Percentiles rank a stretch among this genome's conserved stretches.
Evolutionary conservation across 2,797 vertebrate species (phyloP).

Genomic region (Danio jaintianensis): DNA sequence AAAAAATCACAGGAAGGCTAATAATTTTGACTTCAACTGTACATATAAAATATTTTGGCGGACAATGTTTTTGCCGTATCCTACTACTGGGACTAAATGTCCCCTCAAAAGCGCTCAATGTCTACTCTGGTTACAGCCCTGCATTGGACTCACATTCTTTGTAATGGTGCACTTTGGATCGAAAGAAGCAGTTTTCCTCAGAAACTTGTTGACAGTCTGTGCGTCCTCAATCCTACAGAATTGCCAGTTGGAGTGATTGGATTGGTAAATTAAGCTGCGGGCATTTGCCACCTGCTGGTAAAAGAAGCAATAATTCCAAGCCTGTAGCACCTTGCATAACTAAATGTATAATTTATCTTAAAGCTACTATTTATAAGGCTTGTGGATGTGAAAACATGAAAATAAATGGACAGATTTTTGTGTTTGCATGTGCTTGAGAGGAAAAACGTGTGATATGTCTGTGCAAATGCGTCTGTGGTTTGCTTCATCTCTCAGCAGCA

Average conservation of each 20-base stretch:
- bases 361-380: neutral
- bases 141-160: neutral
- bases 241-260: neutral
- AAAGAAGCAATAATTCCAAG: neutral
- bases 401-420: conserved; percentile 11
- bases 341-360: neutral
- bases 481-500: conserved; percentile 24
- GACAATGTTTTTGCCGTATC: too few species aligned
- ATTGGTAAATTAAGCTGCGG: neutral
- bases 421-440: conserved; percentile 4
- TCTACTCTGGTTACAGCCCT: too few species aligned
- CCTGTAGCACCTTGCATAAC: neutral
- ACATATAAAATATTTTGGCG: too few species aligned
- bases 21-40: too few species aligned
- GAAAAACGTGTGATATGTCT: conserved; percentile 36
- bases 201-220: conserved; percentile 8
- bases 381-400: neutral
- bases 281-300: neutral
- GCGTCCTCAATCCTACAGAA: neutral
- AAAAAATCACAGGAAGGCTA: too few species aligned
- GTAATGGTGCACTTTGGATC: neutral
- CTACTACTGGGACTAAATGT: too few species aligned
- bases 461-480: conserved; percentile 39
- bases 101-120: too few species aligned
- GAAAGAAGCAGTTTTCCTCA: neutral